Evolutionary conservation across 2,113 vertebrate species (phyloP).

Genomic region (Galemys pyrenaicus): DNA sequence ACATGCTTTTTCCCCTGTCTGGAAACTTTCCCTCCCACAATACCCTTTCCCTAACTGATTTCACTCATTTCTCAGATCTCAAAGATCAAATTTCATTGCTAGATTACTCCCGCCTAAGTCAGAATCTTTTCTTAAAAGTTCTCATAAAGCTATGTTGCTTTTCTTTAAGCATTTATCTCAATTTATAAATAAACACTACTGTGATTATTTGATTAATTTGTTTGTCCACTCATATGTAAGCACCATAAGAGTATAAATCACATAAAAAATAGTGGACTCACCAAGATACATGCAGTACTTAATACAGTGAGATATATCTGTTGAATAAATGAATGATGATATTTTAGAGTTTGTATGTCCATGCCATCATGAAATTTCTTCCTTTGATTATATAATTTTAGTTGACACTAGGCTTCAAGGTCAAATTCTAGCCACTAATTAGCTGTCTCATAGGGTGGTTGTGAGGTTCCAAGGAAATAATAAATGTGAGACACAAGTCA

Average conservation of each 20-base stretch:
- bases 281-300: neutral
- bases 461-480: neutral
- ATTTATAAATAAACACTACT: constrained; percentile 6
- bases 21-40: neutral
- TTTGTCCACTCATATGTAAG: neutral
- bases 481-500: neutral
- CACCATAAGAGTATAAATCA: neutral
- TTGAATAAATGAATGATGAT: neutral
- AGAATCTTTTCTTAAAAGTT: neutral
- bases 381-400: constrained; percentile 33
- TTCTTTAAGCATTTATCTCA: neutral
- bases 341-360: neutral
- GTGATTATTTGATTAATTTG: constrained; percentile 15
- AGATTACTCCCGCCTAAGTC: neutral
- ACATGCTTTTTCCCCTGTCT: neutral
- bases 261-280: neutral
- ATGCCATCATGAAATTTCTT: neutral
- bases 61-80: neutral
- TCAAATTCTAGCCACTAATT: neutral
- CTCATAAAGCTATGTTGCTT: neutral
- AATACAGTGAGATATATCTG: neutral
- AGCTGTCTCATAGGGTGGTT: neutral
- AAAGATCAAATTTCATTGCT: neutral
- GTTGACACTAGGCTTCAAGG: neutral
- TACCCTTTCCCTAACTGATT: neutral